These are phyloP conservation scores for Lasiurus cinereus DNA, from an alignment of 2,113 vertebrate species.

Conservation along the genomic window DNA sequence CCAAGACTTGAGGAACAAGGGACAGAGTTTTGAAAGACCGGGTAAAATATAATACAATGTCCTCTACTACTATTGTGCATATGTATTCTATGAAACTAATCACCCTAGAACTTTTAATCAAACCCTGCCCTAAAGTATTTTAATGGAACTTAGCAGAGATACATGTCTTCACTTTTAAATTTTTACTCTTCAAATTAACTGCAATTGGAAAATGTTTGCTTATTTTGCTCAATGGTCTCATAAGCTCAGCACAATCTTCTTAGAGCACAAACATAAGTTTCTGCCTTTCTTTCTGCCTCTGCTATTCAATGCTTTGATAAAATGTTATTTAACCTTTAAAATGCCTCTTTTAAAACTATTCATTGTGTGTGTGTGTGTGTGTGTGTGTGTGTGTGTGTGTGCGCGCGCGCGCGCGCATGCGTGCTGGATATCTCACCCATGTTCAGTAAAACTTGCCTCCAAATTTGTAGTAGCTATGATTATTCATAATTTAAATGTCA, in stretches of 20 bases:
- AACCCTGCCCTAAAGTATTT: not conserved
- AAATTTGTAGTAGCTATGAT: conserved; percentile 15
- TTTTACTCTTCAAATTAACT: conserved; percentile 62
- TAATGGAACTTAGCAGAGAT: not conserved
- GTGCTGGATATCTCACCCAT: not conserved
- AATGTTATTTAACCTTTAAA: conserved; percentile 39
- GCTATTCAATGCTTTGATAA: not conserved
- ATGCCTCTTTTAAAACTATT: not conserved
- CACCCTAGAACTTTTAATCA: not conserved
- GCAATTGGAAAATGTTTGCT: conserved; percentile 50
- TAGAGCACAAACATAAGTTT: conserved; percentile 38
- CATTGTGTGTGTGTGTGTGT: not conserved
- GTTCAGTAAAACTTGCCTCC: not conserved
- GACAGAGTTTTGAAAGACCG: not conserved
- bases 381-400: not conserved
- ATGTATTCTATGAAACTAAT: not conserved
- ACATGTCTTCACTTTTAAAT: not conserved
- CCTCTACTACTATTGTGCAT: not conserved
- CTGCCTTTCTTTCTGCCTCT: not conserved
- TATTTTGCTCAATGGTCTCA: conserved; percentile 1
- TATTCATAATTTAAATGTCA: conserved; percentile 32
- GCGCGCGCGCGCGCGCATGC: too few relatives aligned
- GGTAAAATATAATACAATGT: not conserved
- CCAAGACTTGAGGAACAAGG: not conserved
- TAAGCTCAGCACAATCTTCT: conserved; percentile 43